Percentiles rank a stretch among this genome's conserved stretches.
Conservation (phyloP, 2,113 vertebrate genomes). For the Antigone vipio region DNA sequence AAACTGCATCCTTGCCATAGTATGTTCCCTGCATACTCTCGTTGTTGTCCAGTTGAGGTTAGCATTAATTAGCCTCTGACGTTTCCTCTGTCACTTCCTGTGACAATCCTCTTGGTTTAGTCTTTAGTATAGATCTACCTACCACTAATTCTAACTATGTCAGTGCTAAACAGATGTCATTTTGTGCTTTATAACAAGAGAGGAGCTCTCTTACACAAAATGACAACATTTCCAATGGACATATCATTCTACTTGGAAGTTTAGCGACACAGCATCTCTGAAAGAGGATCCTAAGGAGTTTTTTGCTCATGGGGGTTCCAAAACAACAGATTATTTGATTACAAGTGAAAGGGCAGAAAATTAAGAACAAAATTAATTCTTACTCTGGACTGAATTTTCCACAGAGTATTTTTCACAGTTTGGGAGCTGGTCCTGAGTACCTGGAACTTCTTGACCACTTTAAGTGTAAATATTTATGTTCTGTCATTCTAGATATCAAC, state of each 20-base stretch:
- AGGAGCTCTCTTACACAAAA: neutral
- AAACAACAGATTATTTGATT: neutral
- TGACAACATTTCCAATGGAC: neutral
- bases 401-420: neutral
- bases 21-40: neutral
- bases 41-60: neutral
- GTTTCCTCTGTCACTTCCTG: neutral
- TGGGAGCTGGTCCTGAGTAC: neutral
- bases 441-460: neutral
- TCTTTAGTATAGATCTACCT: neutral
- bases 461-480: neutral
- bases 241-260: neutral
- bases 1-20: fast-evolving
- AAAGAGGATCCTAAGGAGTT: neutral
- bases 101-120: neutral
- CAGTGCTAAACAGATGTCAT: neutral
- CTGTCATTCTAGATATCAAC: neutral
- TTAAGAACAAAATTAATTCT: neutral
- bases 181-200: neutral
- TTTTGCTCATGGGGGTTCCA: neutral
- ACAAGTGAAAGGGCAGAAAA: neutral
- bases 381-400: neutral
- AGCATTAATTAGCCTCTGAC: neutral
- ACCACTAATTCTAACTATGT: neutral
- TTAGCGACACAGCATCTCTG: neutral